Evolutionary conservation across 2,113 vertebrate species (phyloP).

Genomic region (Podarcis cretensis): DNA sequence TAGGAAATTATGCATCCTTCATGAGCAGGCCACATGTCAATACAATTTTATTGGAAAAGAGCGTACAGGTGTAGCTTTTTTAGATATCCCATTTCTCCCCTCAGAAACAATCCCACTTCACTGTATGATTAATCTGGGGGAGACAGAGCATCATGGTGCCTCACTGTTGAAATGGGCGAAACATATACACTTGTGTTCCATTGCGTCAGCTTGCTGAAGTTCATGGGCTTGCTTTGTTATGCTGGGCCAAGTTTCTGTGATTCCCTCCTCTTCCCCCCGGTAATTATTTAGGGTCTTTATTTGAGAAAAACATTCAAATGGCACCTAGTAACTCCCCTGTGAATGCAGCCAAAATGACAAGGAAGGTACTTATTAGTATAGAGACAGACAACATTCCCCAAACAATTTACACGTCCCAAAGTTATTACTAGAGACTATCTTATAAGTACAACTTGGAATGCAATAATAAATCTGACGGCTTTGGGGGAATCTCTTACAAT

Average conservation of each 20-base stretch:
- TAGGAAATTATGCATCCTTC: rapidly evolving
- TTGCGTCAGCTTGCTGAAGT: neutral
- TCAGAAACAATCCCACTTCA: no score
- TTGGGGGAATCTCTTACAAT: neutral
- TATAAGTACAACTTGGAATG: neutral
- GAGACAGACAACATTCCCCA: neutral
- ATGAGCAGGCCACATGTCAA: neutral
- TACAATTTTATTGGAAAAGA: neutral
- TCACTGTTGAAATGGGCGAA: neutral
- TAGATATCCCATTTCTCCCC: neutral
- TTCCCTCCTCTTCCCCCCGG: no score
- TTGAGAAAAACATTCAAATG: neutral
- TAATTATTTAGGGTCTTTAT: neutral
- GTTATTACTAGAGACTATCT: neutral
- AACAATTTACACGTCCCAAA: neutral
- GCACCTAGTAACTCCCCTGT: neutral
- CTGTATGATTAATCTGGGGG: neutral
- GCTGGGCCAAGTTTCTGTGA: neutral
- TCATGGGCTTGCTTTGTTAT: neutral
- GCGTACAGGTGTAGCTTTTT: neutral
- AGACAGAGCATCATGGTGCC: neutral
- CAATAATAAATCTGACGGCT: neutral
- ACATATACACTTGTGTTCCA: no score
- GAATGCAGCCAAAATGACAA: neutral
- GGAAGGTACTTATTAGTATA: neutral